Base-by-base conservation (phyloP, 35 echinoderm and acorn worm species). In the Lytechinus pictus region DNA sequence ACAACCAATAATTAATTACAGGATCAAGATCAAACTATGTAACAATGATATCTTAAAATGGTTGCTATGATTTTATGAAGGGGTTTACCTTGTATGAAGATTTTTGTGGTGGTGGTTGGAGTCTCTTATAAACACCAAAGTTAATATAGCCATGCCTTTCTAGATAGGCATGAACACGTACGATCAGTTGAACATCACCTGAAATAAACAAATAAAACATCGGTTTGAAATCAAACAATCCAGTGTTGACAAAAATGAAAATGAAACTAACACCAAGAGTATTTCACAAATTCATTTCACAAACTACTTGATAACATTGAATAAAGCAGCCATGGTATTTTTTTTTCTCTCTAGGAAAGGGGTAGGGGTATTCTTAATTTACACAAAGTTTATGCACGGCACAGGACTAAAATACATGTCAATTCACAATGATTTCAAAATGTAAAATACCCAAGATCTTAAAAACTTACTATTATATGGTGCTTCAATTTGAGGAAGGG, bases 81-180 rank as follows among this genome's bases (percentile, higher is more conserved):
- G 9, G n/a, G 9, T 54, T 10, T 55, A 87, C 95, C 96, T 92
- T 97, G 86, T 27, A 97, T 86, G 94, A 14, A 51, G 60, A 54
- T 53, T 51, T 94, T 95, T 87, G 86, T 92, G 96, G 95, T 89
- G 92, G 89, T 21, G 97, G 96, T 86, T 97, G 97, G 52, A 97
- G 33, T 9, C 97, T 89, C 86, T 98, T 99, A 92, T 97, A 98
- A 11, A 99, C 92, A 14, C 98, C 98, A 94, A 98, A 99, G 95
- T 98, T 99, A 97, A 99, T 98, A 92, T 97, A 98, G 27, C 98
- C 98, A 93, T 99, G 98, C 52, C 98, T 91, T 52, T 99, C 97
- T 3, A 99, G 60, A 92, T 99, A 99, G 7, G 98, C 97, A 89
- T 99, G 98, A 24, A 99, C 96, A 28, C 98, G 71, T 11, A 95